Evolutionary conservation across 2,797 vertebrate genomes (phyloP), one percentile per base, ranked within the genome.

Genomic region (Enteromius mattozi): DNA sequence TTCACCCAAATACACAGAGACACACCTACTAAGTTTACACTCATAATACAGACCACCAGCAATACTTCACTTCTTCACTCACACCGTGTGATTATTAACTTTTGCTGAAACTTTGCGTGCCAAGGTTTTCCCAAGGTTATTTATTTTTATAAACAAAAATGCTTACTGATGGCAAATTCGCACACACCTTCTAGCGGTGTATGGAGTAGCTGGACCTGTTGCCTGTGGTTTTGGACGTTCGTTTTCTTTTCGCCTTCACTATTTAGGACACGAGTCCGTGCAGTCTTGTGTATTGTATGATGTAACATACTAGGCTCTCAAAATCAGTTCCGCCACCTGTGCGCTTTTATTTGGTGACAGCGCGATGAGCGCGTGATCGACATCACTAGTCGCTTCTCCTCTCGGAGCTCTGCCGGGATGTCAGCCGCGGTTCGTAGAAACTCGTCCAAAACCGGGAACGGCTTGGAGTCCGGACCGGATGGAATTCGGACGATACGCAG

Each of bases 31-130:
- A 24, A 54, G 24, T 54, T 82, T 63, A 82, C 35, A 51, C 45
- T 47, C 24, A 78, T 27, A 82, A 61, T 24, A 47, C 6, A 3
- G 47, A 17, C 27, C 47, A 21, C 2, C 17, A 68, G 72, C 30
- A n/a, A 54, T 56, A 14, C 61, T 76, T 85, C 77, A 79, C 72
- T 47, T 24, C 69, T 82, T 82, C 63, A 78, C 86, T 87, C 87
- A 83, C 80, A 81, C 65, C 75, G 16, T 74, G 72, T 71, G 85
- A 90, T 85, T 70, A 88, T 89, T 87, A 89, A 89, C 89, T 78
- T 72, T 47, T 47, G 75, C 81, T 86, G 35, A 82, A 72, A 86
- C 51, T 10, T 37, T 75, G 71, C 40, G 33, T 45, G 75, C 56
- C 71, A 81, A 80, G 78, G 78, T 79, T 30, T 30, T 27, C 4